Evolutionary conservation across 2,888 invertebrate species (phyloP).

Genomic region (Drosophila fungiperda): DNA sequence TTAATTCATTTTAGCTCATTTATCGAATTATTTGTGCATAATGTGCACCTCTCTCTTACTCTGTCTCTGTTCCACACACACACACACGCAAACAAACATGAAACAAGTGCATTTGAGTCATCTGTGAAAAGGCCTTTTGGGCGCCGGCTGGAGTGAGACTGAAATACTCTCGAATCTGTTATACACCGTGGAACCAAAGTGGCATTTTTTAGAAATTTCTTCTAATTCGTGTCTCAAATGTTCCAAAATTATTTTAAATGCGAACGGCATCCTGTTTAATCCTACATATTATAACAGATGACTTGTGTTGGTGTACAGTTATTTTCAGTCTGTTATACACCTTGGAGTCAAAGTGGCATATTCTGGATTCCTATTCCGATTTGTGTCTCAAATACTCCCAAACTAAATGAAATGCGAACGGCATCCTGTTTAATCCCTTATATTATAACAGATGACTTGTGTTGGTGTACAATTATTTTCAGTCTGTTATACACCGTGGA

Average conservation of each 20-base stretch:
- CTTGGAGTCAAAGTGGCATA: conserved; percentile 55
- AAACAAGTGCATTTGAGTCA: conserved; percentile 61
- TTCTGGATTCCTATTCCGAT: conserved; percentile 1
- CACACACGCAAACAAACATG: not conserved
- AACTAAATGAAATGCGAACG: conserved; percentile 32
- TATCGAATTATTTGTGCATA: conserved; percentile 65
- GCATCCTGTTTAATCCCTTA: conserved; percentile 33
- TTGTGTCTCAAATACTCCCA: conserved; percentile 68
- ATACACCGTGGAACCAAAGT: conserved; percentile 17
- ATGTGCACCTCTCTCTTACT: conserved; percentile 35
- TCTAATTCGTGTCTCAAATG: conserved; percentile 42
- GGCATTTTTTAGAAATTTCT: not conserved
- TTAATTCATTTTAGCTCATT: conserved; percentile 65
- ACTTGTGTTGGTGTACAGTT: conserved; percentile 53
- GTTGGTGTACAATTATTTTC: conserved; percentile 4
- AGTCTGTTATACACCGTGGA: conserved; percentile 15
- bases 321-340: not conserved
- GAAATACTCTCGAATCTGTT: conserved; percentile 37
- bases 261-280: conserved; percentile 60
- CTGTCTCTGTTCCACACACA: not conserved
- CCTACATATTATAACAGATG: conserved; percentile 45
- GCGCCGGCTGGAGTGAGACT: conserved; percentile 45
- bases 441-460: conserved; percentile 49
- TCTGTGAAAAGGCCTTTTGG: conserved; percentile 22
- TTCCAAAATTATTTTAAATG: conserved; percentile 23